Conservation (phyloP, 2,113 vertebrate genomes). For the Globicephala melas region DNA sequence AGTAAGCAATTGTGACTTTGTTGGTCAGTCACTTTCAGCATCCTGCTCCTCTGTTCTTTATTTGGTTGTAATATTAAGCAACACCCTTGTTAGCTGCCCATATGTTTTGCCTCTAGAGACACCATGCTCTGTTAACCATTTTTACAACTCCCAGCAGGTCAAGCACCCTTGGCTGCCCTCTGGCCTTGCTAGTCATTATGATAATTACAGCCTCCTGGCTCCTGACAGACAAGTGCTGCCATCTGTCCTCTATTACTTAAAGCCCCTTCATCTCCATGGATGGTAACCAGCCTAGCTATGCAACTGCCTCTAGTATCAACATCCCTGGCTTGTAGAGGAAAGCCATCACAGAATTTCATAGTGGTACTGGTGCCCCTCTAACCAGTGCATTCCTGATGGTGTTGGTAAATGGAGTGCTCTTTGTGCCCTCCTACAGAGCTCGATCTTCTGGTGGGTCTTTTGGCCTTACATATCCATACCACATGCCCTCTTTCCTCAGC, state of each 20-base stretch:
- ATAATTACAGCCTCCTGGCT: conserved; percentile 6
- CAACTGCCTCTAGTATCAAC: not conserved
- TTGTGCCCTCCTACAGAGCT: not conserved
- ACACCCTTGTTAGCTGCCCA: not conserved
- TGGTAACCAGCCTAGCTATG: not conserved
- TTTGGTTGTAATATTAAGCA: not conserved
- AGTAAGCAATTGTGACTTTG: not conserved
- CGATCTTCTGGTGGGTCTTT: not conserved
- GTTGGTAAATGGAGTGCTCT: not conserved
- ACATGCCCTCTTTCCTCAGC: not conserved
- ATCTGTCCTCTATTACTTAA: conserved; percentile 1
- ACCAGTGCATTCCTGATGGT: not conserved
- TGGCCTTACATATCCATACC: not conserved
- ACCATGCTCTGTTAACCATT: not conserved
- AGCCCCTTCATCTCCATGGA: not conserved
- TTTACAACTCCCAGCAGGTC: not conserved
- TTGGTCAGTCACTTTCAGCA: not conserved
- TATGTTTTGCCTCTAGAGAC: not conserved
- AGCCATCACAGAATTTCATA: not conserved
- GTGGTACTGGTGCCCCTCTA: not conserved
- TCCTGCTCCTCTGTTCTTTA: not conserved
- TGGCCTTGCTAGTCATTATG: conserved; percentile 21
- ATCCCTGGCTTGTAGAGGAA: not conserved
- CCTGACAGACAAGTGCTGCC: not conserved
- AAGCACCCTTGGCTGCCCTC: not conserved